These are phyloP conservation scores for Eueremaeus valkanovi DNA, from an alignment of 2,888 invertebrate genomes.

Conservation along the genomic window DNA sequence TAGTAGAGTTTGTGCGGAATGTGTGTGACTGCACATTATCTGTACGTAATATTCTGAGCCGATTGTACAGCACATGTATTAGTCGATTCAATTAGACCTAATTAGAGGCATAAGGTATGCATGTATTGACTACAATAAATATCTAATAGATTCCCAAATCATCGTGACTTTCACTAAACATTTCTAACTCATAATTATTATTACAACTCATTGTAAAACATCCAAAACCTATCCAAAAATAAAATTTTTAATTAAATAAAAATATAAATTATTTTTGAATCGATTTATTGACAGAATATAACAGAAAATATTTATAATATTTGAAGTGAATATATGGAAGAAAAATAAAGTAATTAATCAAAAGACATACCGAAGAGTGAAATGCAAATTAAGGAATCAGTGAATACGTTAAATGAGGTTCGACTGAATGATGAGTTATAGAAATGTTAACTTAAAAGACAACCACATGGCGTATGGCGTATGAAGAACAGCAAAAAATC, in stretches of 20 bases:
- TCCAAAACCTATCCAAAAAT: neutral
- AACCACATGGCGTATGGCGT: conserved; percentile 8
- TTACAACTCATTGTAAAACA: too few relatives aligned
- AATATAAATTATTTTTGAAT: neutral
- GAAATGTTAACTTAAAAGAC: neutral
- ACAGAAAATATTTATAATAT: too few relatives aligned
- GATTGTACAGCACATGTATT: neutral
- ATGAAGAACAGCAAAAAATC: neutral
- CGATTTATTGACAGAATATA: too few relatives aligned
- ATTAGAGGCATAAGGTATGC: neutral
- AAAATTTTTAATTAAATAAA: neutral
- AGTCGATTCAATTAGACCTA: conserved; percentile 29
- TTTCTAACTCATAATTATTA: too few relatives aligned
- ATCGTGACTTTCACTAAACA: conserved; percentile 34
- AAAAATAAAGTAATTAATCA: neutral
- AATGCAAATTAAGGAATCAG: neutral
- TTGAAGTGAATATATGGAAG: too few relatives aligned
- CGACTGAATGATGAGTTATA: conserved; percentile 1
- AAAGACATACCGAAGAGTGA: conserved; percentile 12
- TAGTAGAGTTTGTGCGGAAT: neutral
- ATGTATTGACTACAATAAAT: neutral
- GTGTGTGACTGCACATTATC: conserved; percentile 21
- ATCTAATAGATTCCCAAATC: neutral
- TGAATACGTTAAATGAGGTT: neutral
- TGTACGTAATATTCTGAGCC: neutral